Conservation (phyloP, 1,140 invertebrate genomes). For the Macrobrachium nipponense region DNA sequence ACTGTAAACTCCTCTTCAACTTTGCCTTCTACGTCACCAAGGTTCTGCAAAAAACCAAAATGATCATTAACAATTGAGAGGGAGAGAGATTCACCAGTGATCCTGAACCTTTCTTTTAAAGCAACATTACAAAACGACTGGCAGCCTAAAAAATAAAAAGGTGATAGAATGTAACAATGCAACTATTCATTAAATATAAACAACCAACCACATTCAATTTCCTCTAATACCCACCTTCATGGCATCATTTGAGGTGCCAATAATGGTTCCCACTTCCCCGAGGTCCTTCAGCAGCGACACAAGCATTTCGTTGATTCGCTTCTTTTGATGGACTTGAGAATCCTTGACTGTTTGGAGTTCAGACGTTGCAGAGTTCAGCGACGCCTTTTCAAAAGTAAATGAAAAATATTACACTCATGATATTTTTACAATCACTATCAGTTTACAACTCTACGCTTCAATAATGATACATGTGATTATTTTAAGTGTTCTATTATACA, state of each 20-base stretch:
- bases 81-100: neutral
- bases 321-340: constrained; percentile 91
- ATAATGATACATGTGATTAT: neutral
- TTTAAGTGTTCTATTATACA: no score
- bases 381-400: constrained; percentile 7
- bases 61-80: neutral
- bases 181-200: neutral
- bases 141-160: neutral
- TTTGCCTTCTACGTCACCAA: constrained; percentile 72
- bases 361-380: constrained; percentile 66
- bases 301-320: constrained; percentile 94
- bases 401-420: neutral
- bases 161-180: neutral
- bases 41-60: constrained; percentile 29
- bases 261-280: constrained; percentile 90
- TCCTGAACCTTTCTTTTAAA: neutral
- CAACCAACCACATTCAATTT: neutral
- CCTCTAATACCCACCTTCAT: constrained; percentile 70
- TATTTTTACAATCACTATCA: neutral
- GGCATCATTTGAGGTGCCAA: constrained; percentile 82
- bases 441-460: neutral
- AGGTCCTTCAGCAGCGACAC: constrained; percentile 94
- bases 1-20: constrained; percentile 99
- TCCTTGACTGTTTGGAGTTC: constrained; percentile 95
- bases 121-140: neutral